Evolutionary conservation across 35 echinoderm and acorn worm genomes (phyloP), one percentile per base, ranked within the genome.

Genomic region (Strongylocentrotus purpuratus): DNA sequence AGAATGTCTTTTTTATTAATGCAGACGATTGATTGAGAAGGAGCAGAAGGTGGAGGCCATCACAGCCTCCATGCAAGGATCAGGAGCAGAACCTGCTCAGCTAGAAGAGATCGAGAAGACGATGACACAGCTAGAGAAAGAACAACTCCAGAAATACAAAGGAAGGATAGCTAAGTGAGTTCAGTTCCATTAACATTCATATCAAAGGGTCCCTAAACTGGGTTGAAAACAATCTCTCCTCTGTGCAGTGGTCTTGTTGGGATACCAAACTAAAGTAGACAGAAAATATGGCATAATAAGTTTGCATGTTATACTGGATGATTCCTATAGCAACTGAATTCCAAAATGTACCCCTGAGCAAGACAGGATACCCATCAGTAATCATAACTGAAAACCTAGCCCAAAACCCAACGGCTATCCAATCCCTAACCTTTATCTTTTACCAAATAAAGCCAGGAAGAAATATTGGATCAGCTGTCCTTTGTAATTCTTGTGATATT

Each of bases 11-110:
- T 88, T 90, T n/a, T 78, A 8, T 78, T 78, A 22, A n/a, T 87
- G 45, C 90, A 99, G 98, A 87, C 94, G 98, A 32, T 85, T 99
- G 90, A 95, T 99, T 58, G 98, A 99, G 94, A 99, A 99, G 92
- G 95, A 97, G n/a, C 97, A 97, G 95, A 89, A 95, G 33, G 97
- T 99, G 9, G 98, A 99, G 78, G 98, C 97, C n/a, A 99, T 99
- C 94, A 95, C 97, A 9, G 96, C 95, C 31, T 99, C 98, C 9
- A 94, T 99, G 47, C 95, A 98, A 45, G 97, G 94, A 31, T 86
- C 85, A 18, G 98, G 98, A 31, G 98, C 98, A 32, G 97, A 99
- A 88, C 94, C 86, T 71, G 95, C 97, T 31, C 98, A 99, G 89
- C 95, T 96, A 22, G 98, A 95, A 5, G 97, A 98, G 87, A 95